phyloP scores from a whole-genome alignment of 1,140 invertebrate genomes.

The Acarapis woodi region DNA sequence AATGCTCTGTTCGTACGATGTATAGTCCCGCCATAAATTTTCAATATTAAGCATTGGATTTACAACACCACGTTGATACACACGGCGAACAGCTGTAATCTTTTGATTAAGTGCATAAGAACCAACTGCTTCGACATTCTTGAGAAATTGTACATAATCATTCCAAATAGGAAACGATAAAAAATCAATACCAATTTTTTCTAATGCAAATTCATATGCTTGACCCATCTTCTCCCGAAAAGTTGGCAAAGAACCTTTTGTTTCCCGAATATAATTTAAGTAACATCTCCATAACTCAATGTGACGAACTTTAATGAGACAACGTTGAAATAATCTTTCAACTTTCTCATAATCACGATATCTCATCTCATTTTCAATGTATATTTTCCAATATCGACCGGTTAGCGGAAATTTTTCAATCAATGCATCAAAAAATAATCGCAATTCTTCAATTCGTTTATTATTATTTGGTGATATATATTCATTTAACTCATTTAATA shows the following conservation, averaged over 20 bases:
- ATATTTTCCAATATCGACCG: slow-evolving; percentile 93
- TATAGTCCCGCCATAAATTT: slow-evolving; percentile 92
- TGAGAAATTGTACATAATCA: slow-evolving; percentile 92
- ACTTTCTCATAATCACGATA: slow-evolving; percentile 82
- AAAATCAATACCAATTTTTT: slow-evolving; percentile 95
- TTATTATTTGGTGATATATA: slow-evolving; percentile 25
- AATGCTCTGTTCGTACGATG: slow-evolving; percentile 41
- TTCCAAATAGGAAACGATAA: slow-evolving; percentile 86
- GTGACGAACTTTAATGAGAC: slow-evolving; percentile 77
- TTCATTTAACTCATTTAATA: too few relatives aligned
- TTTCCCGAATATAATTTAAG: slow-evolving; percentile 73
- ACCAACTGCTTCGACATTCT: slow-evolving; percentile 80
- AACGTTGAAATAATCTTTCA: slow-evolving; percentile 93
- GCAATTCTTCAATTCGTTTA: slow-evolving; percentile 60
- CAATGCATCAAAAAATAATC: slow-evolving; percentile 70
- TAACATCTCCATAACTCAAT: slow-evolving; percentile 97
- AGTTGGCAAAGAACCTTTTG: slow-evolving; percentile 65
- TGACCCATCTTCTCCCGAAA: slow-evolving; percentile 94
- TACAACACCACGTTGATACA: slow-evolving; percentile 33
- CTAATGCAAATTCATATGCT: slow-evolving; percentile 93
- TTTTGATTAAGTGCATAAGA: slow-evolving; percentile 98
- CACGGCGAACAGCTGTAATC: slow-evolving; percentile 84
- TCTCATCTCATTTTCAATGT: slow-evolving; percentile 96
- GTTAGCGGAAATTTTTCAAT: slow-evolving; percentile 77
- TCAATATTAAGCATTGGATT: slow-evolving; percentile 96